Base-by-base conservation (phyloP, 2,797 vertebrate genomes). In the Melanotaenia trifasciata region DNA sequence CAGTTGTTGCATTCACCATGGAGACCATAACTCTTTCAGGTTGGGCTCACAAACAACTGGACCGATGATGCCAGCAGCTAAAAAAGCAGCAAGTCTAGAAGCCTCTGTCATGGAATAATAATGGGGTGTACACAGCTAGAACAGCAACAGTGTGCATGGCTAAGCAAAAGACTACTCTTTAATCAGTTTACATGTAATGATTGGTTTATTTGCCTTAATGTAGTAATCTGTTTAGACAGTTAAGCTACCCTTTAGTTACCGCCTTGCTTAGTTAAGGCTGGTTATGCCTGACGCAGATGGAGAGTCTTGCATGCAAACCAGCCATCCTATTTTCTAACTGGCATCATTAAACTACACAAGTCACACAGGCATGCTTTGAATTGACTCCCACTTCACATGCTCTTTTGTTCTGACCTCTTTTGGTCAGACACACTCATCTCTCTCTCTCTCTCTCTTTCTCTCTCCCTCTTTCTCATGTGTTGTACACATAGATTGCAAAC, bases 331-430 rank as follows among this genome's bases (percentile, higher is more conserved):
- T 64, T 28, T 58, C 22, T 20, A 22, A 36, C 53, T 35, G 22
- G 61, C 32, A 12, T 65, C 43, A 50, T 72, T 64, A 50, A 59
- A 47, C 32, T 11, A 32, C 56, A 59, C 30, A 28, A 65, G 62
- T 38, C 62, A 59, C 62, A 65, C 62, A 38, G n/a, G 24, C 62
- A 32, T 2, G 32, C 54, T 58, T 59, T 40, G 24, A 51, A 51
- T 59, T 36, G 58, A 59, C 62, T 72, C 70, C 62, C 54, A 59
- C 70, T 59, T 58, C 33, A 30, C 43, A 50, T 32, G 70, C 62
- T 58, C 43, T 58, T 59, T 65, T 59, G 43, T 59, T 59, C 22
- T 72, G 70, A 65, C 53, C 43, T 65, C 43, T 59, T 72, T 45
- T 58, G 43, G 50, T 53, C 33, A 58, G 32, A 73, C 43, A 47